phyloP scores from a whole-genome alignment of 2,797 vertebrate species.

The Aselliscus stoliczkanus region DNA sequence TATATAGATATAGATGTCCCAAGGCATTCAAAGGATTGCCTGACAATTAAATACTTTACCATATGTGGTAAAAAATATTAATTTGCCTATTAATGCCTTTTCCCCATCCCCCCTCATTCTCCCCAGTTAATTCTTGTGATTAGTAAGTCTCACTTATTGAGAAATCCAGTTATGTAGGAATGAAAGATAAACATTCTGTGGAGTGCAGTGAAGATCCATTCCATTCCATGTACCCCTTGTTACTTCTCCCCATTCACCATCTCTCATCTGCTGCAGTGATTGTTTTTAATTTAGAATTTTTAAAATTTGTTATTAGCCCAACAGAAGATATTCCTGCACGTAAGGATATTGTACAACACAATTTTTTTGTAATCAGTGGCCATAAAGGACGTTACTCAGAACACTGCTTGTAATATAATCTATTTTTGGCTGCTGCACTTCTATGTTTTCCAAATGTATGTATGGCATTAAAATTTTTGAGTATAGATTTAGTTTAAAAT shows the following conservation, averaged over 20 bases:
- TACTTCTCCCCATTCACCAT: not conserved
- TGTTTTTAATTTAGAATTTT: slow-evolving; percentile 26
- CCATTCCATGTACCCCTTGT: not conserved
- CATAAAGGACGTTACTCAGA: not conserved
- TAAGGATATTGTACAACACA: not conserved
- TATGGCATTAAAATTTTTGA: not conserved
- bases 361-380: not conserved
- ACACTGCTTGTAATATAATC: not conserved
- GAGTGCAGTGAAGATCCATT: not conserved
- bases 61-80: not conserved
- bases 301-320: not conserved
- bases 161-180: not conserved
- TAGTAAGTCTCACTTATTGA: not conserved
- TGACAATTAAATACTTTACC: not conserved
- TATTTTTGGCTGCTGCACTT: not conserved
- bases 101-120: not conserved
- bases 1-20: not conserved
- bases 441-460: not conserved
- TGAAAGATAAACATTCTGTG: not conserved
- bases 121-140: not conserved
- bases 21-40: not conserved
- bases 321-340: not conserved
- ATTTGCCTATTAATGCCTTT: not conserved
- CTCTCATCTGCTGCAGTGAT: not conserved
- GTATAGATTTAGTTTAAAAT: slow-evolving; percentile 17